These are phyloP conservation scores for Prosapia bicincta DNA, from an alignment of 2,888 invertebrate genomes.

Conservation along the genomic window DNA sequence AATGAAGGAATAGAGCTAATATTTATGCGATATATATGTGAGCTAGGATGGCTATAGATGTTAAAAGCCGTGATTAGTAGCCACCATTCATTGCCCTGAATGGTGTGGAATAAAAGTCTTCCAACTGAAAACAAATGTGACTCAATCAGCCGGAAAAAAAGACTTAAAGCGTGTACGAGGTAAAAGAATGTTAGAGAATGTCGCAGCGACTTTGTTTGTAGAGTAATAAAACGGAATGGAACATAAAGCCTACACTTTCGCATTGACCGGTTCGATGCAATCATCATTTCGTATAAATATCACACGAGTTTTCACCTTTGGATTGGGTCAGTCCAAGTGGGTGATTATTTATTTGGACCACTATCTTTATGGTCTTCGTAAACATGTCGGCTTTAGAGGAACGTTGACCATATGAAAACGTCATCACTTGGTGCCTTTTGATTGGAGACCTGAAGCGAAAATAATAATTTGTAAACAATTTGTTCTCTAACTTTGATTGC, in stretches of 20 bases:
- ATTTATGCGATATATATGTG: no score
- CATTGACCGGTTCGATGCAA: background rate
- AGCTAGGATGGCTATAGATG: no score
- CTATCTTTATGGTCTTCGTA: background rate
- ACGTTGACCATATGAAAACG: background rate
- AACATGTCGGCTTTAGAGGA: background rate
- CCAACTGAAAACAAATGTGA: background rate
- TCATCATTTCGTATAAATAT: background rate
- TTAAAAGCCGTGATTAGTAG: no score
- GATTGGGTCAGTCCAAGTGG: background rate
- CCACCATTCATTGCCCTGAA: no score
- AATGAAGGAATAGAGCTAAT: no score
- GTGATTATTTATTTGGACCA: background rate
- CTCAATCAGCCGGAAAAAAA: background rate
- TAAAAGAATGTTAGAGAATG: background rate
- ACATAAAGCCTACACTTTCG: background rate
- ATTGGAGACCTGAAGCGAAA: no score
- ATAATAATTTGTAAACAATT: no score
- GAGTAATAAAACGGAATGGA: background rate
- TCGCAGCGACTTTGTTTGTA: background rate
- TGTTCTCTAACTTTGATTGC: no score
- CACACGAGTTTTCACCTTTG: background rate
- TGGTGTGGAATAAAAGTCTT: no score
- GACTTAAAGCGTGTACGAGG: background rate
- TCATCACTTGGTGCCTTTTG: no score